Evolutionary conservation across 2,113 vertebrate genomes (phyloP), one percentile per base, ranked within the genome.

Genomic region (Ctenomys sociabilis): DNA sequence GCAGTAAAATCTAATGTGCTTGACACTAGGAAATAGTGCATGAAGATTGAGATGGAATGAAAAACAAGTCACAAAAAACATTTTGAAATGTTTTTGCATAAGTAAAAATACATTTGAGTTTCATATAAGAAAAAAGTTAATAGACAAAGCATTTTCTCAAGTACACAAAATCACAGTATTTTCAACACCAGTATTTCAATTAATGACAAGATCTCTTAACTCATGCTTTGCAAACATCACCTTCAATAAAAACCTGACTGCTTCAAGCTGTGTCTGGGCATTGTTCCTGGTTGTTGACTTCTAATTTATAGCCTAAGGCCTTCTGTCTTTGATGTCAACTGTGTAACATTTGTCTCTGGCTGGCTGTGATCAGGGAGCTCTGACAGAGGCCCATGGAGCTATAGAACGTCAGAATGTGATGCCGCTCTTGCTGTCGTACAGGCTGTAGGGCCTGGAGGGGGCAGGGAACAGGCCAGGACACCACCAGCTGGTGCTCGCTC

Each of bases 41-140:
- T 92, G 96, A 97, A 96, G 97, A 97, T 57, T 21, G 96, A 97
- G 92, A 96, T 92, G 73, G 77, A 94, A 95, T 91, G 12, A 97
- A 87, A 73, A 97, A 72, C 5, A 96, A 68, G 90, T 92, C 57
- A 91, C 26, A 37, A 95, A 93, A 93, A 77, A 84, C 14, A 57
- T 57, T 54, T 91, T 63, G 94, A 97, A 78, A 57, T 30, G 95
- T 93, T 94, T 96, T 96, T 57, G 90, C 83, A 90, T 10, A 83
- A 75, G 26, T 63, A 89, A 75, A 70, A 93, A 93, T 21, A 94
- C 68, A 75, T 86, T 68, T 88, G 64, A 49, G 28, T 85, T 83
- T 88, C 84, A 89, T 80, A 22, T 75, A 84, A 88, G 72, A 90
- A 80, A 95, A 81, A 92, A 14, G 40, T 73, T 81, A 96, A 94